Conservation (phyloP, 2,888 invertebrate genomes). For the Callimorpha dominula region DNA sequence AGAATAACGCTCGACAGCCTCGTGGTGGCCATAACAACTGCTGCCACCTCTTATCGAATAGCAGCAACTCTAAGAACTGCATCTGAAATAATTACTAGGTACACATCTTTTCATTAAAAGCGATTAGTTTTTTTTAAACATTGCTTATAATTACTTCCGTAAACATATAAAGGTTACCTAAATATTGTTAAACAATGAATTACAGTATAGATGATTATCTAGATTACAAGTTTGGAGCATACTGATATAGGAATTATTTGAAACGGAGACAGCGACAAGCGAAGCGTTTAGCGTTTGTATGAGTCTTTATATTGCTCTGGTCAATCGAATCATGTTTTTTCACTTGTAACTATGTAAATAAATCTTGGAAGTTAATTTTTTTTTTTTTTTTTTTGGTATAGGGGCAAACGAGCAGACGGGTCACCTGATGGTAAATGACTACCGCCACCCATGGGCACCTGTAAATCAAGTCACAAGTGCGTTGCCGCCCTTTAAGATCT, state of each 20-base stretch:
- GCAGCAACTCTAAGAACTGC: constrained; percentile 17
- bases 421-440: no score
- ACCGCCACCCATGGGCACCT: no score
- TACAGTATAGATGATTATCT: constrained; percentile 38
- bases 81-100: neutral
- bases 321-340: neutral
- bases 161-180: constrained; percentile 17
- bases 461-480: no score
- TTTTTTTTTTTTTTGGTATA: no score
- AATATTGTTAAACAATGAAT: constrained; percentile 32
- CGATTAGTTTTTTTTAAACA: constrained; percentile 7
- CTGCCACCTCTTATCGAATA: constrained; percentile 57
- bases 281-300: neutral
- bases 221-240: constrained; percentile 11
- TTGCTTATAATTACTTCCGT: constrained; percentile 16
- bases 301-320: neutral
- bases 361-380: no score
- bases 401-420: no score
- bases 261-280: neutral
- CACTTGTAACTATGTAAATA: no score
- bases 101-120: constrained; percentile 5
- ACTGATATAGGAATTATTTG: neutral
- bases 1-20: neutral
- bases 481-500: no score
- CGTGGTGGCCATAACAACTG: constrained; percentile 5